Conservation (phyloP, 92 coral and sea anemone genomes). For the Bergia puertoricense region DNA sequence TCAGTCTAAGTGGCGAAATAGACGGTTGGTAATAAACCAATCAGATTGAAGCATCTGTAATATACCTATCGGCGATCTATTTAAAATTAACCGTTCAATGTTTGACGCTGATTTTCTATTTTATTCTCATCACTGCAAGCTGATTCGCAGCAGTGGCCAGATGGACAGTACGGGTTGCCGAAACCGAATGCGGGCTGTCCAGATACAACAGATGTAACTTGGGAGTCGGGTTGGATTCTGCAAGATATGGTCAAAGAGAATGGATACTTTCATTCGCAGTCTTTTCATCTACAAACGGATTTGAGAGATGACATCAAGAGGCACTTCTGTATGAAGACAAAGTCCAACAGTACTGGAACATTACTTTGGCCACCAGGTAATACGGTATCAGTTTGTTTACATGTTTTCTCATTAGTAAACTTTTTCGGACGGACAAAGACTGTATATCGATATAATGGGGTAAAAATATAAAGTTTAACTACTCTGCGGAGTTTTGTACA, state of each 20-base stretch:
- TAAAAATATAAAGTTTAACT: too few relatives aligned
- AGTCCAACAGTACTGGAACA: background rate
- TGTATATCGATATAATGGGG: too few relatives aligned
- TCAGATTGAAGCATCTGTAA: too few relatives aligned
- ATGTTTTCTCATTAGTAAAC: too few relatives aligned
- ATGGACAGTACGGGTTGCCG: constrained; percentile 26
- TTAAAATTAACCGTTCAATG: too few relatives aligned
- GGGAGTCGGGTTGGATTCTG: constrained; percentile 31
- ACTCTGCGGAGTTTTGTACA: too few relatives aligned
- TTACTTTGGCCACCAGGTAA: constrained; percentile 24
- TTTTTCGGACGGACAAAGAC: too few relatives aligned
- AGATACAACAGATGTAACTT: background rate
- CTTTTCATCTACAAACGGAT: constrained; percentile 9
- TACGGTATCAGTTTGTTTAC: too few relatives aligned
- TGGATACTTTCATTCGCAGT: background rate
- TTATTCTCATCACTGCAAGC: background rate
- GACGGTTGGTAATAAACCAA: too few relatives aligned
- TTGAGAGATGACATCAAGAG: constrained; percentile 10
- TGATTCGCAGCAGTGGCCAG: background rate
- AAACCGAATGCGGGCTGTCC: constrained; percentile 19
- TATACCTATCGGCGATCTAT: background rate
- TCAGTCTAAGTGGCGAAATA: too few relatives aligned
- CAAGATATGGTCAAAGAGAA: constrained; percentile 29
- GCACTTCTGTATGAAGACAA: constrained; percentile 28
- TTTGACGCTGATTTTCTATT: background rate